A percentile compares a stretch with the other conserved stretches of the same genome.
Conservation (phyloP, 2,113 vertebrate species). For the Nothobranchius kuhntae region DNA sequence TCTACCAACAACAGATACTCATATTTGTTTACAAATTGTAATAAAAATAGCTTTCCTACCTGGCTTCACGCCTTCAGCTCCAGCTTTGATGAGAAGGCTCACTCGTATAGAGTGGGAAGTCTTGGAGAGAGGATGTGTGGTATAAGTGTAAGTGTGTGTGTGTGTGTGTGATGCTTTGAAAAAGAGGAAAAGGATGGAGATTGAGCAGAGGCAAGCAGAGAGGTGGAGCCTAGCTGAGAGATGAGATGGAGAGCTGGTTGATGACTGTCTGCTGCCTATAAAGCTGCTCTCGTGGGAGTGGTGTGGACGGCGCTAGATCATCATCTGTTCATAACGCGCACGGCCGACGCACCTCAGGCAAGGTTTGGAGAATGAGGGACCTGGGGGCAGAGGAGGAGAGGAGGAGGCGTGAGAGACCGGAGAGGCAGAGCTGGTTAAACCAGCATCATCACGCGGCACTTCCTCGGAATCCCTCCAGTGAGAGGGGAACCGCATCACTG, state of each 20-base stretch:
- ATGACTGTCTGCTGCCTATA: constrained; percentile 60
- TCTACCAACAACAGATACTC: constrained; percentile 7
- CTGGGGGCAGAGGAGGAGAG: neutral
- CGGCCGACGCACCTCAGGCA: constrained; percentile 24
- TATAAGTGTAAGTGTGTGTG: constrained; percentile 5
- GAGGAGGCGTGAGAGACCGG: constrained; percentile 28
- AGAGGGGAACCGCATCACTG: constrained; percentile 80
- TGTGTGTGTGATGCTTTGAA: constrained; percentile 29
- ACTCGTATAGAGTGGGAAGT: constrained; percentile 61
- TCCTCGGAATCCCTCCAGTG: constrained; percentile 92
- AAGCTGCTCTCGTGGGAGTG: constrained; percentile 70
- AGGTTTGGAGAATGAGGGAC: constrained; percentile 25
- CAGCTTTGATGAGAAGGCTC: constrained; percentile 50
- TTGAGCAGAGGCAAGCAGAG: constrained; percentile 43
- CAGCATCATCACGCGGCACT: constrained; percentile 84
- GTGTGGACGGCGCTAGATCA: constrained; percentile 66
- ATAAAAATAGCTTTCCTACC: constrained; percentile 58
- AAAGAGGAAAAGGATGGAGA: constrained; percentile 21
- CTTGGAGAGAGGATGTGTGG: constrained; percentile 31
- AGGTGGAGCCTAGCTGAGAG: constrained; percentile 57
- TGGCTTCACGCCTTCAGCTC: constrained; percentile 70
- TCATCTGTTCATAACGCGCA: constrained; percentile 55
- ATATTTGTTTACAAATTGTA: constrained; percentile 50
- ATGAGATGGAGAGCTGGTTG: constrained; percentile 59
- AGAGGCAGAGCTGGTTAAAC: constrained; percentile 77